phyloP scores from a whole-genome alignment of 2,113 vertebrate species.

The Eupsittula cactorum region DNA sequence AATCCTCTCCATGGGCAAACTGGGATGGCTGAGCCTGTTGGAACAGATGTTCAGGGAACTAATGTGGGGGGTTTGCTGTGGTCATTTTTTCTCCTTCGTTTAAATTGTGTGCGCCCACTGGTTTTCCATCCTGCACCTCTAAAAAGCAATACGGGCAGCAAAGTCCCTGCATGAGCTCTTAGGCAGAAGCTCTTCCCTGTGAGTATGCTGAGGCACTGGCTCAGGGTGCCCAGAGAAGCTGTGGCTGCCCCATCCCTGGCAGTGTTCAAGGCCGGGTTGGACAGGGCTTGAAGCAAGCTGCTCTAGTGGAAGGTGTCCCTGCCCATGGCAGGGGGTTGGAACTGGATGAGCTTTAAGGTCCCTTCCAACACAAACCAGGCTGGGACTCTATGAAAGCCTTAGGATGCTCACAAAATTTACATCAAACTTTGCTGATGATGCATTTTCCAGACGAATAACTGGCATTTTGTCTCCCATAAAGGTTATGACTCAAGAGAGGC shows the following conservation, averaged over 20 bases:
- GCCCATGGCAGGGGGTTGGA: too few relatives aligned
- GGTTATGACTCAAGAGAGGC: rapidly evolving
- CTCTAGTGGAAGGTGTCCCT: too few relatives aligned
- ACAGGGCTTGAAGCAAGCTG: too few relatives aligned
- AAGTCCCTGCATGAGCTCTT: background rate
- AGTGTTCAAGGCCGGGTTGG: too few relatives aligned
- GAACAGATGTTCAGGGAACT: background rate
- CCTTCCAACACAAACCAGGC: background rate
- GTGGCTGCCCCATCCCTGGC: background rate
- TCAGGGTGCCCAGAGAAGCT: background rate
- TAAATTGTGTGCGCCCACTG: background rate
- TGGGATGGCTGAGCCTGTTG: rapidly evolving
- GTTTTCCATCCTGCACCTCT: background rate
- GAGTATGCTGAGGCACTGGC: background rate
- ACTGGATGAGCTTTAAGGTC: background rate
- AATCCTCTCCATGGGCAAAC: rapidly evolving
- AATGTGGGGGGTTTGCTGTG: background rate
- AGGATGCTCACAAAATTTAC: rapidly evolving
- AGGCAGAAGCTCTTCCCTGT: background rate
- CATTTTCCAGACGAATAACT: rapidly evolving
- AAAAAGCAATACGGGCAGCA: rapidly evolving
- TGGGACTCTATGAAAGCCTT: background rate
- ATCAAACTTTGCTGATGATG: background rate
- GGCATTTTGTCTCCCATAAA: background rate
- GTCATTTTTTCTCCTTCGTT: rapidly evolving